These are phyloP conservation scores for Physocephala rufipes DNA, from an alignment of 2,888 invertebrate species.

Conservation along the genomic window DNA sequence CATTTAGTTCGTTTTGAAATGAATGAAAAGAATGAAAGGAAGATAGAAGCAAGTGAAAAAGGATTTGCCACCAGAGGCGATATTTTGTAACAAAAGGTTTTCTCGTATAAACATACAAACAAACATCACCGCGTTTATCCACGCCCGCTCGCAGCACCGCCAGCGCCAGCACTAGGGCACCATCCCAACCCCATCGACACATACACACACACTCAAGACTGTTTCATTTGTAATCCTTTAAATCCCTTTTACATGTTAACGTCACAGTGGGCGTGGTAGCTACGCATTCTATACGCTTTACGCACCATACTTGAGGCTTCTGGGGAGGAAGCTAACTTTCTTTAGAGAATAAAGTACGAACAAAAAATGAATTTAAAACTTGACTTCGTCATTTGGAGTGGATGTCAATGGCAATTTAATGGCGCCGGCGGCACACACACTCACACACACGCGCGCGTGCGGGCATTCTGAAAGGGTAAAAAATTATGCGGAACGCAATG, in stretches of 20 bases:
- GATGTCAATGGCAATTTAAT: conserved; percentile 49
- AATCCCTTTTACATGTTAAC: conserved; percentile 32
- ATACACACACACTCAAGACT: conserved; percentile 30
- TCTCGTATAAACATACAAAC: conserved; percentile 15
- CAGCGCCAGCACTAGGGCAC: too few relatives aligned
- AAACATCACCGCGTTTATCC: too few relatives aligned
- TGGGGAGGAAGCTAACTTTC: conserved; percentile 38
- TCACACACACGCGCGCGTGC: neutral
- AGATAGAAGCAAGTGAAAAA: conserved; percentile 43
- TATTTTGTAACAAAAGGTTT: conserved; percentile 38
- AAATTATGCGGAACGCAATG: conserved; percentile 13
- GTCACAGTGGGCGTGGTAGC: neutral
- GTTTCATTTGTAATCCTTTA: conserved; percentile 46
- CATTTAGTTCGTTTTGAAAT: conserved; percentile 14
- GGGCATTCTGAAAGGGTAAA: conserved; percentile 3
- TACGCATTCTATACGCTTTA: conserved; percentile 12
- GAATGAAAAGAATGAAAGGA: conserved; percentile 30
- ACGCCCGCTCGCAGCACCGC: too few relatives aligned
- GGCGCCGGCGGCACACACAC: conserved; percentile 45
- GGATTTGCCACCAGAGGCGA: conserved; percentile 42
- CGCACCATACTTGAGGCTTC: conserved; percentile 11
- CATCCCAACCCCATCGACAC: too few relatives aligned
- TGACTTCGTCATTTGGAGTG: conserved; percentile 43
- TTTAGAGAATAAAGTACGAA: conserved; percentile 35
- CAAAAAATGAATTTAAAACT: conserved; percentile 39